phyloP scores from a whole-genome alignment of 2,113 vertebrate genomes.

The zebrafish (Danio rerio) region DNA sequence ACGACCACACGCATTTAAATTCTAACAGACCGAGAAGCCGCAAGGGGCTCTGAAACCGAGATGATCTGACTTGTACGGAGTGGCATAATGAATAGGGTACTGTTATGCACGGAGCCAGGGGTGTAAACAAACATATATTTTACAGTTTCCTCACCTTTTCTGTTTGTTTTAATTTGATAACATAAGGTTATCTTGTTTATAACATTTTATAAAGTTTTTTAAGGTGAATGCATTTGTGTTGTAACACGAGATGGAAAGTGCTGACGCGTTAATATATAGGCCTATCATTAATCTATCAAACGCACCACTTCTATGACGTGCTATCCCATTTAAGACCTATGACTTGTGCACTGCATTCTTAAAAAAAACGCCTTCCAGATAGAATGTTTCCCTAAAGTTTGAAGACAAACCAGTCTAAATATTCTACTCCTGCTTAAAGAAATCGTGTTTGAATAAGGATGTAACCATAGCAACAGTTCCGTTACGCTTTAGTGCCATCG shows the following conservation, averaged over 20 bases:
- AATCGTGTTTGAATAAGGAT: background rate
- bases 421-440: background rate
- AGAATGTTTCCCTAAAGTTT: background rate
- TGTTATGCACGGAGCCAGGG: slow-evolving; percentile 8
- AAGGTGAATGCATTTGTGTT: background rate
- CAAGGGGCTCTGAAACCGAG: slow-evolving; percentile 43
- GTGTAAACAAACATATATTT: background rate
- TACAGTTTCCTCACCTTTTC: too few relatives aligned
- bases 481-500: background rate
- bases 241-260: background rate
- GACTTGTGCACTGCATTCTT: background rate
- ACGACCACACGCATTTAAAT: slow-evolving; percentile 68
- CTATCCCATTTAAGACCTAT: background rate
- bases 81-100: background rate
- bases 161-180: background rate
- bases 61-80: background rate
- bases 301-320: background rate
- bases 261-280: background rate
- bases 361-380: background rate
- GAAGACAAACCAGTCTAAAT: background rate
- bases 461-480: slow-evolving; percentile 26
- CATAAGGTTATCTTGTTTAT: background rate
- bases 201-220: background rate
- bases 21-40: slow-evolving; percentile 62
- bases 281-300: background rate